These are phyloP conservation scores for Orthonychiurus folsomi DNA, from an alignment of 2,888 invertebrate genomes.

Conservation along the genomic window DNA sequence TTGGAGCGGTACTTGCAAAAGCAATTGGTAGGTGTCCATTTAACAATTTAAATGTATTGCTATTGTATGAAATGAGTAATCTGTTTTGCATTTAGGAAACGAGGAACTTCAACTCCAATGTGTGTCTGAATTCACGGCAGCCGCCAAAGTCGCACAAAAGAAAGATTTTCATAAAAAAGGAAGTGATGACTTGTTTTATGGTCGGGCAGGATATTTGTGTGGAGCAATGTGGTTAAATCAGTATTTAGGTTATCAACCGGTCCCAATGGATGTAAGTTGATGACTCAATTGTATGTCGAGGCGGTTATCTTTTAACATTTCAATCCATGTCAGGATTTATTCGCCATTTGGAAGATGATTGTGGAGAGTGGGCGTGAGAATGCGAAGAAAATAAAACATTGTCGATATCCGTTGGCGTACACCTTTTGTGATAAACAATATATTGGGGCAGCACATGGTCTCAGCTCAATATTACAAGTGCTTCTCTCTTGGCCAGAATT, in stretches of 20 bases:
- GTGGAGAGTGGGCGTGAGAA: conserved; percentile 64
- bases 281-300: neutral
- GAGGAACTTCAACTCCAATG: conserved; percentile 41
- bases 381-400: conserved; percentile 47
- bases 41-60: no score
- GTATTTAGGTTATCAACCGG: conserved; percentile 31
- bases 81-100: neutral
- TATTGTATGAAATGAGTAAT: no score
- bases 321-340: conserved; percentile 45
- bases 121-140: conserved; percentile 45
- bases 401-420: neutral
- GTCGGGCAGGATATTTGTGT: conserved; percentile 71
- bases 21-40: conserved; percentile 48
- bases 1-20: conserved; percentile 57
- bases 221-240: conserved; percentile 61
- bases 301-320: conserved; percentile 19
- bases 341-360: conserved; percentile 59
- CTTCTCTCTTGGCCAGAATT: conserved; percentile 55
- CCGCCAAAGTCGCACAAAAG: conserved; percentile 49
- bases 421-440: neutral
- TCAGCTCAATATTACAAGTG: conserved; percentile 58
- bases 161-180: conserved; percentile 50
- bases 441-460: conserved; percentile 53
- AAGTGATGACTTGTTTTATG: conserved; percentile 76
- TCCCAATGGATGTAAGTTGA: conserved; percentile 24